Evolutionary conservation across 2,888 invertebrate species (phyloP), one percentile per base, ranked within the genome.

Genomic region (Lasiommata megera): DNA sequence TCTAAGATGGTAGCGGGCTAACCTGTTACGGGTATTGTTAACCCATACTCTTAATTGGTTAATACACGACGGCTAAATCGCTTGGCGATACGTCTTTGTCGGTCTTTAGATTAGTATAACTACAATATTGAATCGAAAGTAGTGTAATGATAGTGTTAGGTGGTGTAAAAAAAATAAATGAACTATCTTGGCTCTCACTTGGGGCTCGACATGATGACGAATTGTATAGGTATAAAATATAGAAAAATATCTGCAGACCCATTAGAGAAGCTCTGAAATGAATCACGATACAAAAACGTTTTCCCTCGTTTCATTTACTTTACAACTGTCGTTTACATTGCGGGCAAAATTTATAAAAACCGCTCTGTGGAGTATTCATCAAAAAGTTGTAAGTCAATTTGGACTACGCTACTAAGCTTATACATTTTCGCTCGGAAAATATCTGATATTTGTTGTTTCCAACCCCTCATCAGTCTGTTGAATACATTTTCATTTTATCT

Each of bases 331-430:
- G 37, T 52, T 23, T 31, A 41, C 31, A 17, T 31, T 23, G 12
- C 23, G 12, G 37, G 12, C 37, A 12, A 37, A 37, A 37, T 23
- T 34, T 14, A 48, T 23, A 37, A 48, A 36, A 48, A 18, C 37
- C 48, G 12, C 48, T 37, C 11, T 46, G 46, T 48, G 17, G n/a
- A 47, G 18, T 36, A 18, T 48, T 48, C 23, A 48, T 37, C 36
- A 48, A 48, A 37, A 48, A 48, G 48, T 48, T 37, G 12, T 18
- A 48, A 48, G 48, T 48, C 48, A 48, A 36, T 48, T 48, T 48
- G 9, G 37, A 48, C 23, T 36, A 23, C 34, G 18, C 48, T 48
- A 37, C 23, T 23, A 9, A 18, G n/a, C n/a, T n/a, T n/a, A n/a
- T n/a, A n/a, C n/a, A 37, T 48, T 48, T 48, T 37, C 9, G 36